Evolutionary conservation across 2,113 vertebrate genomes (phyloP).

Genomic region (Sinocyclocheilus maitianheensis): DNA sequence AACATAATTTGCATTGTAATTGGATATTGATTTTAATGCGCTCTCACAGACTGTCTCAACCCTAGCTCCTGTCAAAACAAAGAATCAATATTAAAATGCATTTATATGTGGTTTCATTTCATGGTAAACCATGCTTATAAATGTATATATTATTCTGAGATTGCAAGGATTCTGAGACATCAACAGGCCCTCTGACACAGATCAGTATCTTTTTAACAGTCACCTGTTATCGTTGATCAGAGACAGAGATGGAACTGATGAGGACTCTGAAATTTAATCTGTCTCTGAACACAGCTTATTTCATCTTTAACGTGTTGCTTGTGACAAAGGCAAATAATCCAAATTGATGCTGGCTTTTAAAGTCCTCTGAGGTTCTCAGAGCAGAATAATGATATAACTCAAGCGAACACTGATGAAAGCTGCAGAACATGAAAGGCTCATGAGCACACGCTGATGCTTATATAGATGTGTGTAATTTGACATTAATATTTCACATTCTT

Average conservation of each 20-base stretch:
- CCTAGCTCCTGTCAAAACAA: not conserved
- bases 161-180: constrained; percentile 20
- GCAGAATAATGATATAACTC: constrained; percentile 68
- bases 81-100: not conserved
- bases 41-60: not conserved
- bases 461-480: constrained; percentile 46
- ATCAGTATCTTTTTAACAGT: constrained; percentile 22
- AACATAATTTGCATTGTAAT: constrained; percentile 2
- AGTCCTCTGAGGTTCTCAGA: constrained; percentile 60
- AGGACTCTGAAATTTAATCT: constrained; percentile 44
- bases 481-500: constrained; percentile 64
- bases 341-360: constrained; percentile 66
- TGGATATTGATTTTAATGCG: constrained; percentile 29
- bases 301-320: constrained; percentile 58
- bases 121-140: not conserved
- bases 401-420: constrained; percentile 70
- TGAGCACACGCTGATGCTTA: constrained; percentile 24
- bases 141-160: not conserved
- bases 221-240: constrained; percentile 30
- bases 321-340: constrained; percentile 63
- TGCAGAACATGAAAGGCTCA: constrained; percentile 63
- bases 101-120: not conserved
- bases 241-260: constrained; percentile 29
- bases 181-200: constrained; percentile 16
- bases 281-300: constrained; percentile 51